phyloP scores from a whole-genome alignment of 2,113 vertebrate genomes.

The Thunnus thynnus region DNA sequence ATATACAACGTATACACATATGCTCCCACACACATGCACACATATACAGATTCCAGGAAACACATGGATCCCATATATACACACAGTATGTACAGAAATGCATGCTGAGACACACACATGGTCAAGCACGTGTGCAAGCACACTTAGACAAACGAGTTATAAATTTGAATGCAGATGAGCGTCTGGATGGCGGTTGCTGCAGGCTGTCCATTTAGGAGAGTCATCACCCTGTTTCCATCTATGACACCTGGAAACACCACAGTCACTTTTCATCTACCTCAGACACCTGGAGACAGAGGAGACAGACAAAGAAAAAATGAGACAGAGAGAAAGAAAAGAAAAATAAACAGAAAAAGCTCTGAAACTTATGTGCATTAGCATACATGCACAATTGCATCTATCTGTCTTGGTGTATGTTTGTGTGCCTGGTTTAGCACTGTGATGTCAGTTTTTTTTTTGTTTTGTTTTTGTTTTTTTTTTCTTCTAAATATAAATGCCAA shows the following conservation, averaged over 20 bases:
- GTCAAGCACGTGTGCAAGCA: constrained; percentile 12
- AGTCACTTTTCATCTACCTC: constrained; percentile 77
- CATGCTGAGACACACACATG: background rate
- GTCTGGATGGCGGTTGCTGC: constrained; percentile 66
- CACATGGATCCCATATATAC: background rate
- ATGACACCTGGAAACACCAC: constrained; percentile 70
- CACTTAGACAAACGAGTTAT: constrained; percentile 65
- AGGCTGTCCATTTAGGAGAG: constrained; percentile 76
- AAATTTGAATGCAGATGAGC: constrained; percentile 77
- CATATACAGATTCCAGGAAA: background rate
- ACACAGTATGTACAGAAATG: background rate
- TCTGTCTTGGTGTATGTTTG: constrained; percentile 6
- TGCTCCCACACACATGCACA: background rate
- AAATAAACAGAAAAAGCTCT: background rate
- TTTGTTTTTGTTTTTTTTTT: too few species aligned
- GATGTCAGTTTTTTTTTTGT: background rate
- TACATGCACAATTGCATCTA: constrained; percentile 15
- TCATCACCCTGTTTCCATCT: constrained; percentile 69
- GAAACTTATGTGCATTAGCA: background rate
- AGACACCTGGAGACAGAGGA: constrained; percentile 53
- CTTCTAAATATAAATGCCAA: constrained; percentile 30
- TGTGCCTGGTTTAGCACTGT: background rate
- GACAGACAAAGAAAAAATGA: constrained; percentile 15
- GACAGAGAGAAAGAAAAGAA: background rate
- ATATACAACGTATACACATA: background rate